Evolutionary conservation across 2,888 invertebrate genomes (phyloP).

Genomic region (Dolichopus griseipennis): DNA sequence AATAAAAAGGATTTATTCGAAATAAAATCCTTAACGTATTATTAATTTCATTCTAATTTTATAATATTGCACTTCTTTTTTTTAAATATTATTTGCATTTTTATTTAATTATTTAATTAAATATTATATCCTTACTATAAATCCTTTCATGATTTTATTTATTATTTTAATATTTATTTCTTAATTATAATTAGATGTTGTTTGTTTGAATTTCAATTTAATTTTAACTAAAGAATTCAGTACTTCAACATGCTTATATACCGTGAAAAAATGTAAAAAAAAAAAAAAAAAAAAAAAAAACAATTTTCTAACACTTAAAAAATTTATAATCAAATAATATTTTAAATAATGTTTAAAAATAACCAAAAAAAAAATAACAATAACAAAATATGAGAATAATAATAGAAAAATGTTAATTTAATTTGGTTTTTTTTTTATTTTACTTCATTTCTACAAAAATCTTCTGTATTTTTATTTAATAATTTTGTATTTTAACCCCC

Average conservation of each 20-base stretch:
- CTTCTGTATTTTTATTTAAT: neutral
- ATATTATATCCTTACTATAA: neutral
- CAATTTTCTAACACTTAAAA: neutral
- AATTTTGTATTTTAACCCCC: neutral
- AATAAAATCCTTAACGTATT: too few relatives aligned
- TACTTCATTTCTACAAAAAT: neutral
- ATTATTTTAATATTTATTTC: neutral
- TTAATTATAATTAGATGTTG: neutral
- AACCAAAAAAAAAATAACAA: neutral
- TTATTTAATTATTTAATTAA: neutral
- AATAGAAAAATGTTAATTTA: too few relatives aligned
- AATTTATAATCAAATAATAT: too few relatives aligned
- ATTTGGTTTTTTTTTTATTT: too few relatives aligned
- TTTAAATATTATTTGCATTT: too few relatives aligned
- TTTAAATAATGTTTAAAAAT: too few relatives aligned
- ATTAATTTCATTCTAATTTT: too few relatives aligned
- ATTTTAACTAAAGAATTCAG: slow-evolving; percentile 4
- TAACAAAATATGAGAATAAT: neutral
- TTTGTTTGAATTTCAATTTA: neutral
- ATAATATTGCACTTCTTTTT: too few relatives aligned
- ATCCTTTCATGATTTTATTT: neutral
- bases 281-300: neutral
- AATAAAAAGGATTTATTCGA: too few relatives aligned
- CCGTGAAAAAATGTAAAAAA: neutral
- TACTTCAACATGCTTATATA: slow-evolving; percentile 5